These are phyloP conservation scores for Galerucella nymphaeae DNA, from an alignment of 2,888 invertebrate genomes.

Conservation along the genomic window DNA sequence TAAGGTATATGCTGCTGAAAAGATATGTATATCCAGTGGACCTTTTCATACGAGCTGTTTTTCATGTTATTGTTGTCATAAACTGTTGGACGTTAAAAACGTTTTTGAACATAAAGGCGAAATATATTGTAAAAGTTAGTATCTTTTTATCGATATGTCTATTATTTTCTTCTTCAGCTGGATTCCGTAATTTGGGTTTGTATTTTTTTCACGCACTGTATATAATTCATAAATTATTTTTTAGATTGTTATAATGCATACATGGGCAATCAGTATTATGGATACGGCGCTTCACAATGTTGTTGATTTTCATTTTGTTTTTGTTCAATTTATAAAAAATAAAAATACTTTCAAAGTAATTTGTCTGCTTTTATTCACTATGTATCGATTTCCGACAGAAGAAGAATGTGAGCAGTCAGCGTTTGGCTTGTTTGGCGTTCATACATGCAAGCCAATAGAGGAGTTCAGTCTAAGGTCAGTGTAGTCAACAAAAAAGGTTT, in stretches of 20 bases:
- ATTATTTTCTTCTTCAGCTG: not conserved
- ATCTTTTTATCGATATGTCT: not conserved
- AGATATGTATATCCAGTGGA: constrained; percentile 62
- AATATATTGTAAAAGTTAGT: constrained; percentile 68
- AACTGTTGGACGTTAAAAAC: constrained; percentile 65
- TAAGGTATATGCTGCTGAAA: constrained; percentile 62
- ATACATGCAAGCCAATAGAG: too few relatives aligned
- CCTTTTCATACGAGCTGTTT: constrained; percentile 68
- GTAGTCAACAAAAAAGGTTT: too few relatives aligned
- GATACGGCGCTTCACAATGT: constrained; percentile 58
- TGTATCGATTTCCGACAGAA: too few relatives aligned
- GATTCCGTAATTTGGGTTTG: not conserved
- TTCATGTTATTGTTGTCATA: constrained; percentile 67
- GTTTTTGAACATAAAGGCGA: constrained; percentile 66
- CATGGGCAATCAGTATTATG: constrained; percentile 66
- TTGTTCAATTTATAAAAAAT: constrained; percentile 16
- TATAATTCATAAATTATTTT: constrained; percentile 42
- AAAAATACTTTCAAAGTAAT: constrained; percentile 14
- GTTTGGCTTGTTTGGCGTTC: too few relatives aligned
- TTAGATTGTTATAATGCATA: constrained; percentile 67
- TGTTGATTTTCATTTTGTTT: constrained; percentile 33
- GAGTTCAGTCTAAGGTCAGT: too few relatives aligned
- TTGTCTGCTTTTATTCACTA: not conserved
- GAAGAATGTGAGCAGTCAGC: too few relatives aligned
- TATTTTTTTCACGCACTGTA: constrained; percentile 1